phyloP scores from a whole-genome alignment of 1,140 invertebrate genomes.

The Homarus americanus region DNA sequence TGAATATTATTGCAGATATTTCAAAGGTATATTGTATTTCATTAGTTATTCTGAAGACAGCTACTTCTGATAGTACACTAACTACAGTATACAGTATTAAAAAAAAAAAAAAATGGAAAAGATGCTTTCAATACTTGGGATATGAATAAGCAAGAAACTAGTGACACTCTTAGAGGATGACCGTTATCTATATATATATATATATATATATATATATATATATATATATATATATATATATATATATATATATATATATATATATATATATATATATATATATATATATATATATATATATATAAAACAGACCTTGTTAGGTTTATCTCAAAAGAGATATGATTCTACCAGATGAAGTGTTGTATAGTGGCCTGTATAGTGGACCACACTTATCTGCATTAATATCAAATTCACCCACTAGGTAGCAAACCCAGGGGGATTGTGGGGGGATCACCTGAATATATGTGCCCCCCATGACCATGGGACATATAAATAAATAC shows the following conservation, averaged over 20 bases:
- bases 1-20: constrained; percentile 22
- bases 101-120: background rate
- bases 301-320: too few relatives aligned
- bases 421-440: too few relatives aligned
- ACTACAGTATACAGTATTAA: background rate
- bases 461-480: too few relatives aligned
- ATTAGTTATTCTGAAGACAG: background rate
- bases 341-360: too few relatives aligned
- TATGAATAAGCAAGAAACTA: background rate
- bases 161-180: background rate
- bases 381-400: too few relatives aligned
- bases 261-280: constrained; percentile 35
- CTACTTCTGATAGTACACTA: background rate
- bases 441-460: too few relatives aligned
- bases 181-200: too few relatives aligned
- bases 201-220: constrained; percentile 13
- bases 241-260: constrained; percentile 4
- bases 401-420: too few relatives aligned
- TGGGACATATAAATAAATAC: too few relatives aligned
- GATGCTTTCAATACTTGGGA: background rate
- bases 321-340: too few relatives aligned
- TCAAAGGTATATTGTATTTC: background rate
- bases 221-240: constrained; percentile 11
- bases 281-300: constrained; percentile 37
- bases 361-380: too few relatives aligned